phyloP scores from a whole-genome alignment of 2,113 vertebrate species.

The Talpa occidentalis region DNA sequence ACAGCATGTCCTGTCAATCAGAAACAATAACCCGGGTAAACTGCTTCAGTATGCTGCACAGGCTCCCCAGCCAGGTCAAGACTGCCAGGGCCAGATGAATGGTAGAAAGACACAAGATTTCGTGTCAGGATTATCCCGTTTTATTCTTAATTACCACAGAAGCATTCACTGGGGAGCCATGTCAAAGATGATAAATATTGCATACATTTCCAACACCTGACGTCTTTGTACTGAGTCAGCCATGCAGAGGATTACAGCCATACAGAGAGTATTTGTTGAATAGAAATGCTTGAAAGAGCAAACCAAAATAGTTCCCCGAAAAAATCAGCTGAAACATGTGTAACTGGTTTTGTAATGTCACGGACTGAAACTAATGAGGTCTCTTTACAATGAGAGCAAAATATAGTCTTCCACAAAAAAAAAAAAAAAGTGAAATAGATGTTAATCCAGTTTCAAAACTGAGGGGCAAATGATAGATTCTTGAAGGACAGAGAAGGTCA shows the following conservation, averaged over 20 bases:
- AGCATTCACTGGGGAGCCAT: not conserved
- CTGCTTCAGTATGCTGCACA: not conserved
- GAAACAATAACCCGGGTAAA: constrained; percentile 55
- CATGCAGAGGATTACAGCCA: not conserved
- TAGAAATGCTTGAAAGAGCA: constrained; percentile 48
- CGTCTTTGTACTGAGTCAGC: not conserved
- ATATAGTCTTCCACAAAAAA: not conserved
- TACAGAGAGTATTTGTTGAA: not conserved
- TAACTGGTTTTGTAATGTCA: constrained; percentile 47
- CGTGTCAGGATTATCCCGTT: constrained; percentile 22
- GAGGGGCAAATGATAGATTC: not conserved
- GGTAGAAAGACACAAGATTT: constrained; percentile 46
- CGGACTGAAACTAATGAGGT: constrained; percentile 27
- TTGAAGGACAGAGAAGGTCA: constrained; percentile 23
- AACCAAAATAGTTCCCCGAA: constrained; percentile 43
- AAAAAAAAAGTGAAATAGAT: constrained; percentile 10
- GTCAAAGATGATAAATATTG: not conserved
- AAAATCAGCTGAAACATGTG: constrained; percentile 5
- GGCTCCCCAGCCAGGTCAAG: not conserved
- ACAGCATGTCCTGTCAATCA: constrained; percentile 69
- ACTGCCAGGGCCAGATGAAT: not conserved
- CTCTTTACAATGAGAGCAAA: constrained; percentile 15
- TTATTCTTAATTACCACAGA: constrained; percentile 14
- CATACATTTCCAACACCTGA: constrained; percentile 52
- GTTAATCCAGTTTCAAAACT: constrained; percentile 52